These are phyloP conservation scores for Bombus waltoni DNA, from an alignment of 1,140 invertebrate genomes.

Conservation along the genomic window DNA sequence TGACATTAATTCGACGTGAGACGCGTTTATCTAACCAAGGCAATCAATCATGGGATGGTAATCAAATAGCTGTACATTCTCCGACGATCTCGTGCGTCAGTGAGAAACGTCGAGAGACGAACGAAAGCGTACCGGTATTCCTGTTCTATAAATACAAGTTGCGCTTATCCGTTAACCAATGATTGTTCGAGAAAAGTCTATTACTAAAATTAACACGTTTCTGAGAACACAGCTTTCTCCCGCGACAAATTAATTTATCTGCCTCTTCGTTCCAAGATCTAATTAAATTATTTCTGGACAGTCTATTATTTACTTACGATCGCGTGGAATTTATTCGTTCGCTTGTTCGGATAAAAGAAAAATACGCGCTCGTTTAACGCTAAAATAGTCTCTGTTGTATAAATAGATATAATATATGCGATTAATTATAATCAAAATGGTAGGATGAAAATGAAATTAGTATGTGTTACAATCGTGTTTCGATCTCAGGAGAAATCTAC, in stretches of 20 bases:
- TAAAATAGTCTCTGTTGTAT: too few relatives aligned
- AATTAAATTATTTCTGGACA: too few relatives aligned
- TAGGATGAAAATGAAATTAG: too few relatives aligned
- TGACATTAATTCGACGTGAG: constrained; percentile 27
- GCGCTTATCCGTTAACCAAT: neutral
- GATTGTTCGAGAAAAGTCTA: neutral
- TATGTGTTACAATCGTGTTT: too few relatives aligned
- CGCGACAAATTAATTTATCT: neutral
- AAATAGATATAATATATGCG: too few relatives aligned
- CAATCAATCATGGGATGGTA: constrained; percentile 32
- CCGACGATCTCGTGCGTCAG: constrained; percentile 20
- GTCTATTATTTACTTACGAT: too few relatives aligned
- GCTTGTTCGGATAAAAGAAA: too few relatives aligned
- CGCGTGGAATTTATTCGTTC: too few relatives aligned
- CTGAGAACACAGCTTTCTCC: too few relatives aligned
- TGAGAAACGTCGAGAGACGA: neutral
- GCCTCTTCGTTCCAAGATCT: too few relatives aligned
- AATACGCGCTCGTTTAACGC: too few relatives aligned
- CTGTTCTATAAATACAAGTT: neutral
- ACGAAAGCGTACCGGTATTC: neutral
- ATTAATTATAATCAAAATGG: neutral
- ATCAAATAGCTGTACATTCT: constrained; percentile 38
- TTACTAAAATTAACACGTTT: neutral
- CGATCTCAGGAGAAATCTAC: too few relatives aligned
- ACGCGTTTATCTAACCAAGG: constrained; percentile 6